Percentiles rank a stretch among this genome's conserved stretches.
These are phyloP conservation scores for Diabrotica virgifera DNA, from an alignment of 1,140 invertebrate species.

Conservation along the genomic window DNA sequence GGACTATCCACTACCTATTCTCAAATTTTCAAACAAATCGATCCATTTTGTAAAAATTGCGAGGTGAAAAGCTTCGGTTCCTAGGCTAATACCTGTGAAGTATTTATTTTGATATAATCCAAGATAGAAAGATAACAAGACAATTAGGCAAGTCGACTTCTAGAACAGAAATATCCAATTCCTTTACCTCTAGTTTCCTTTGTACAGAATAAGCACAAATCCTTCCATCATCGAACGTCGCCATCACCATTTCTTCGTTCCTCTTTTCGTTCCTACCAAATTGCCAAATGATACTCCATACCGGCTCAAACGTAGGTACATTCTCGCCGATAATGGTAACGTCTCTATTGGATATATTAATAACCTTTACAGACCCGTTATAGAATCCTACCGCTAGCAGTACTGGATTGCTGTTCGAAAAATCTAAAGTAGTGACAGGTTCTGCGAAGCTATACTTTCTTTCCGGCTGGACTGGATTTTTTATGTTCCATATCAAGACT, in stretches of 20 bases:
- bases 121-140: no score
- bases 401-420: constrained; percentile 66
- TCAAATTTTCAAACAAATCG: no score
- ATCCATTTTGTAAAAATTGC: no score
- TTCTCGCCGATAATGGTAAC: constrained; percentile 51
- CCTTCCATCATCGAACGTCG: constrained; percentile 51
- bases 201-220: constrained; percentile 45
- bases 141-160: no score
- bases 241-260: constrained; percentile 34
- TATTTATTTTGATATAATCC: no score
- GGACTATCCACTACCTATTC: no score
- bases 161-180: neutral
- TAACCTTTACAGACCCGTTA: constrained; percentile 71
- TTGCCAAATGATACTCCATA: constrained; percentile 62
- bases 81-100: no score
- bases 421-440: constrained; percentile 70
- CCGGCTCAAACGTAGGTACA: constrained; percentile 59
- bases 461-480: constrained; percentile 83
- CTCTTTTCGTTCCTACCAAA: constrained; percentile 49
- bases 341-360: constrained; percentile 61
- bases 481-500: constrained; percentile 79
- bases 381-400: constrained; percentile 75
- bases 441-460: constrained; percentile 64
- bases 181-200: constrained; percentile 23
- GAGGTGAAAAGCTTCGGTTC: no score